These are phyloP conservation scores for Cephonodes hylas DNA, from an alignment of 2,888 invertebrate genomes.

Conservation along the genomic window DNA sequence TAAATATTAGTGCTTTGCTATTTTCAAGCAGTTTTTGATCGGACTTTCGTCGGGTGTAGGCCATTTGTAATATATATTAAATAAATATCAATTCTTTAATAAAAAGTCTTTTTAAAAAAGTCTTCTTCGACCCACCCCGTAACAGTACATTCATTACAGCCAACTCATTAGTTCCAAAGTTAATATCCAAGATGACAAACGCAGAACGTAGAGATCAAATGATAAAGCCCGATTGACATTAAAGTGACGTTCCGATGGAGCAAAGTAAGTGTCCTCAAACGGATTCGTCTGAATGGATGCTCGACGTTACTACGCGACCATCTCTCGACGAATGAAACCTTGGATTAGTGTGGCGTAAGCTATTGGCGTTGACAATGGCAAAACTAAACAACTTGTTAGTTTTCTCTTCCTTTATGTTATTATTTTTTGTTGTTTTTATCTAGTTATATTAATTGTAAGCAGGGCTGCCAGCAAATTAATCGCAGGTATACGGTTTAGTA, in stretches of 20 bases:
- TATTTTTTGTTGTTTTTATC: too few relatives aligned
- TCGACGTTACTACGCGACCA: constrained; percentile 49
- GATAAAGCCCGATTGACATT: constrained; percentile 31
- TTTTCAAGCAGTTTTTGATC: too few relatives aligned
- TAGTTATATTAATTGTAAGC: too few relatives aligned
- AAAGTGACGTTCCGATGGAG: constrained; percentile 45
- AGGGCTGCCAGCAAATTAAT: too few relatives aligned
- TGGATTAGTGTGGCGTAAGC: constrained; percentile 34
- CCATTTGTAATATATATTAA: too few relatives aligned
- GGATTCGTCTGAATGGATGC: constrained; percentile 49
- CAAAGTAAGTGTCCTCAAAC: constrained; percentile 58
- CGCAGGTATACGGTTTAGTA: too few relatives aligned
- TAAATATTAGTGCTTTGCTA: too few relatives aligned
- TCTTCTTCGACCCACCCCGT: too few relatives aligned
- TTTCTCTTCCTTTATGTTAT: too few relatives aligned
- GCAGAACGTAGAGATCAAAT: constrained; percentile 17
- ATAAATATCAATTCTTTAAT: too few relatives aligned
- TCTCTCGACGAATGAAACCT: constrained; percentile 40
- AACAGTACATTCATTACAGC: background rate
- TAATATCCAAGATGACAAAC: constrained; percentile 12
- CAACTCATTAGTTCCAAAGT: constrained; percentile 3
- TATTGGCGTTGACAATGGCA: constrained; percentile 14
- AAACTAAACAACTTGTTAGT: background rate
- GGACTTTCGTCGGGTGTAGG: too few relatives aligned
- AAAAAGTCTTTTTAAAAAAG: too few relatives aligned